These are phyloP conservation scores for Orussus abietinus DNA, from an alignment of 1,140 invertebrate genomes.

Conservation along the genomic window DNA sequence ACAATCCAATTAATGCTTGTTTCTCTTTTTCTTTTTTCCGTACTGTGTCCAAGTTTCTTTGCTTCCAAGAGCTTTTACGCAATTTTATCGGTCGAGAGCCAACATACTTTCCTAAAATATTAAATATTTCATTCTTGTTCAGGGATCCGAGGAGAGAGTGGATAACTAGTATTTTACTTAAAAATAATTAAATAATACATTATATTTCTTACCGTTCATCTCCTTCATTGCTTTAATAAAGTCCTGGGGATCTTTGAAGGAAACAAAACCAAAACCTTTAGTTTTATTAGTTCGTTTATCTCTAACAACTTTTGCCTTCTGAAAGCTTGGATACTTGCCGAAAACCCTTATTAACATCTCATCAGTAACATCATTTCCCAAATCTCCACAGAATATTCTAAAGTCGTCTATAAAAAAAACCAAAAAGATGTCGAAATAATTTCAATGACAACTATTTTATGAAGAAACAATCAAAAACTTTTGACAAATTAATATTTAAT, in stretches of 20 bases:
- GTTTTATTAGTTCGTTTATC: constrained; percentile 98
- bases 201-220: constrained; percentile 75
- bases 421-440: too few relatives aligned
- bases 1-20: constrained; percentile 67
- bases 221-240: constrained; percentile 98
- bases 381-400: constrained; percentile 96
- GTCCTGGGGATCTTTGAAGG: constrained; percentile 96
- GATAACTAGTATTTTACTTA: too few relatives aligned
- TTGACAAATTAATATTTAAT: constrained; percentile 9
- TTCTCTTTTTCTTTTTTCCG: constrained; percentile 95
- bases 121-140: too few relatives aligned
- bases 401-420: constrained; percentile 77
- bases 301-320: constrained; percentile 90
- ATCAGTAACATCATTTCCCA: constrained; percentile 98
- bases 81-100: constrained; percentile 97
- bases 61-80: constrained; percentile 94
- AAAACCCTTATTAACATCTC: constrained; percentile 92
- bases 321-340: constrained; percentile 91
- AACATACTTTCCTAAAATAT: constrained; percentile 80
- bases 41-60: constrained; percentile 88
- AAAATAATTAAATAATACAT: constrained; percentile 6
- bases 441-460: too few relatives aligned
- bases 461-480: too few relatives aligned
- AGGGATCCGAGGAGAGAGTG: too few relatives aligned
- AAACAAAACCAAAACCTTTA: constrained; percentile 98